phyloP scores from a whole-genome alignment of 2,888 invertebrate genomes.

The Poecilus cupreus region DNA sequence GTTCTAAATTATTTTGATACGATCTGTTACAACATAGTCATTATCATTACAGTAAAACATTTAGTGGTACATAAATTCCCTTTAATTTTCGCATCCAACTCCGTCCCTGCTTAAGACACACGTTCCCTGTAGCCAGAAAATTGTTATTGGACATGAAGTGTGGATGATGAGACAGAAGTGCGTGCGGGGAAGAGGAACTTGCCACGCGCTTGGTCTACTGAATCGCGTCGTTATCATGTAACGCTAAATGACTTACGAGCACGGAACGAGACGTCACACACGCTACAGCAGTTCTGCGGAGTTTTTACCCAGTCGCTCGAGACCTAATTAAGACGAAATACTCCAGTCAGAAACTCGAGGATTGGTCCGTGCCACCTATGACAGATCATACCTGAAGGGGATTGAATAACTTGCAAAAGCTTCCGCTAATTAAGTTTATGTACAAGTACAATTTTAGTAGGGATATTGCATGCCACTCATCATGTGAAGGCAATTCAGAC shows the following conservation, averaged over 20 bases:
- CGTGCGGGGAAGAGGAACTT: not conserved
- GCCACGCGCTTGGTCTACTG: not conserved
- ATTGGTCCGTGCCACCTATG: conserved; percentile 37
- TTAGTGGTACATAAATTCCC: conserved; percentile 28
- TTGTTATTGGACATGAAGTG: conserved; percentile 49
- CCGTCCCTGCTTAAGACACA: not conserved
- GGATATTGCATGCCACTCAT: too few relatives aligned
- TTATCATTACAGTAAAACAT: conserved; percentile 34
- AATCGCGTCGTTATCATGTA: conserved; percentile 44
- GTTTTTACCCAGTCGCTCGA: conserved; percentile 4
- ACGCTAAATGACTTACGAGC: conserved; percentile 40
- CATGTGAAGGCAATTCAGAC: not conserved
- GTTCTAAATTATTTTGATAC: too few relatives aligned
- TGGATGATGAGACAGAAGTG: conserved; percentile 37
- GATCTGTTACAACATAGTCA: not conserved
- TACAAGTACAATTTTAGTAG: not conserved
- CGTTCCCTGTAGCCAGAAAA: not conserved
- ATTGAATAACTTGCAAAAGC: conserved; percentile 37
- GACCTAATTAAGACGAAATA: conserved; percentile 54
- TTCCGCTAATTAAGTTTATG: not conserved
- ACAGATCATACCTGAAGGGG: conserved; percentile 46
- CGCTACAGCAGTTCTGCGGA: not conserved
- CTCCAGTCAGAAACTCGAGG: conserved; percentile 16
- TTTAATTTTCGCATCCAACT: conserved; percentile 11
- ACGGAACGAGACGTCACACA: not conserved